These are phyloP conservation scores for Podarcis siculus DNA, from an alignment of 2,797 vertebrate species.

Conservation along the genomic window DNA sequence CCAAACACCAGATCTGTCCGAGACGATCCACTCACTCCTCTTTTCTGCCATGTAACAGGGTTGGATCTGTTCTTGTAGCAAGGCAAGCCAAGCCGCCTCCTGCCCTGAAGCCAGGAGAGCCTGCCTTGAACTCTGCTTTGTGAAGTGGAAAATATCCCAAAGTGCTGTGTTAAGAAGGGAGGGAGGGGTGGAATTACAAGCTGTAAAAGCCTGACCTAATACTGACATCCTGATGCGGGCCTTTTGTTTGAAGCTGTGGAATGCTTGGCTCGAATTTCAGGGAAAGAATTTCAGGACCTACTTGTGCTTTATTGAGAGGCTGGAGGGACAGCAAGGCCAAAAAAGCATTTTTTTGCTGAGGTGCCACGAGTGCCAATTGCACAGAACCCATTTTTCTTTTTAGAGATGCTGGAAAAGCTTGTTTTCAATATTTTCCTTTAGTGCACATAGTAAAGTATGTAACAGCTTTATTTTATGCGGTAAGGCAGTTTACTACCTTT, in stretches of 20 bases:
- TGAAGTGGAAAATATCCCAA: conserved; percentile 53
- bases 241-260: conserved; percentile 73
- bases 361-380: not conserved
- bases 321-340: conserved; percentile 19
- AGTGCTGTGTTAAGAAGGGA: conserved; percentile 19
- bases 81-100: conserved; percentile 21
- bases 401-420: not conserved
- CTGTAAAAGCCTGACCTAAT: conserved; percentile 71
- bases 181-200: not conserved
- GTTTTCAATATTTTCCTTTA: not conserved
- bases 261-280: conserved; percentile 69
- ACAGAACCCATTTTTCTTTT: not conserved
- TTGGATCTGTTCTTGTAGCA: not conserved
- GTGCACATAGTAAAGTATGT: too few relatives aligned
- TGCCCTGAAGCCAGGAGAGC: conserved; percentile 48
- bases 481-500: too few relatives aligned
- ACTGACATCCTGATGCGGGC: conserved; percentile 69
- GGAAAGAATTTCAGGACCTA: conserved; percentile 66
- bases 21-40: conserved; percentile 31
- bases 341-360: conserved; percentile 20
- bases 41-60: not conserved
- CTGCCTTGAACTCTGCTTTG: conserved; percentile 50
- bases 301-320: conserved; percentile 47
- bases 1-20: conserved; percentile 12
- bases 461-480: too few relatives aligned